phyloP scores from a whole-genome alignment of 2,888 invertebrate genomes.

The Helleia helle region DNA sequence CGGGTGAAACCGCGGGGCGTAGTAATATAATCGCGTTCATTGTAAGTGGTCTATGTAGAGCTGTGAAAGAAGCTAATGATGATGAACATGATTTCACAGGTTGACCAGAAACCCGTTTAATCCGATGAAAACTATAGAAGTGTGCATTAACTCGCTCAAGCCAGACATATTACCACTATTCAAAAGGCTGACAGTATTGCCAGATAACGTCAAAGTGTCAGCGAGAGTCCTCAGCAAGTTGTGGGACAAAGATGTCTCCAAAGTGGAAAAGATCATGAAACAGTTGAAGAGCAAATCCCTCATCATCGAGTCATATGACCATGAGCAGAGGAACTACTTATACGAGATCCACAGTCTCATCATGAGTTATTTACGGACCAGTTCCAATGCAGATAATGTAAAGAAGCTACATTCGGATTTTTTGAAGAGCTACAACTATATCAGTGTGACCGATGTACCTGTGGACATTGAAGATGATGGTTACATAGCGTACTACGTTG shows the following conservation, averaged over 20 bases:
- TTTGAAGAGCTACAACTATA: conserved; percentile 71
- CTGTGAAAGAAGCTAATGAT: too few relatives aligned
- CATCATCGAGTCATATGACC: conserved; percentile 76
- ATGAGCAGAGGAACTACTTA: conserved; percentile 73
- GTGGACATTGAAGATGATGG: conserved; percentile 79
- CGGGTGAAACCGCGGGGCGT: too few relatives aligned
- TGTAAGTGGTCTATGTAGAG: too few relatives aligned
- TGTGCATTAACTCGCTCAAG: conserved; percentile 76
- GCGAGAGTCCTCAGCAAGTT: conserved; percentile 65
- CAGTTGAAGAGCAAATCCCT: conserved; percentile 79
- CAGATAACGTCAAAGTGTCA: conserved; percentile 80
- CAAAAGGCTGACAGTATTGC: conserved; percentile 77
- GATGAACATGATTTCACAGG: conserved; percentile 25
- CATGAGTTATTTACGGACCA: conserved; percentile 74
- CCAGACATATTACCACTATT: conserved; percentile 64
- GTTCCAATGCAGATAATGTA: conserved; percentile 46
- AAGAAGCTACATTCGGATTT: conserved; percentile 72
- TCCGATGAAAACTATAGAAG: conserved; percentile 68
- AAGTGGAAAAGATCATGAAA: conserved; percentile 77
- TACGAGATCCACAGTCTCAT: conserved; percentile 83
- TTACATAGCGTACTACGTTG: conserved; percentile 82
- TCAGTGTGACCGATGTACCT: conserved; percentile 58
- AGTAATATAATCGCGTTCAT: too few relatives aligned
- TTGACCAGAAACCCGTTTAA: conserved; percentile 40
- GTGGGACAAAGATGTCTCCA: conserved; percentile 44